Base-by-base conservation (phyloP, 2,888 invertebrate genomes). In the Autographa gamma region DNA sequence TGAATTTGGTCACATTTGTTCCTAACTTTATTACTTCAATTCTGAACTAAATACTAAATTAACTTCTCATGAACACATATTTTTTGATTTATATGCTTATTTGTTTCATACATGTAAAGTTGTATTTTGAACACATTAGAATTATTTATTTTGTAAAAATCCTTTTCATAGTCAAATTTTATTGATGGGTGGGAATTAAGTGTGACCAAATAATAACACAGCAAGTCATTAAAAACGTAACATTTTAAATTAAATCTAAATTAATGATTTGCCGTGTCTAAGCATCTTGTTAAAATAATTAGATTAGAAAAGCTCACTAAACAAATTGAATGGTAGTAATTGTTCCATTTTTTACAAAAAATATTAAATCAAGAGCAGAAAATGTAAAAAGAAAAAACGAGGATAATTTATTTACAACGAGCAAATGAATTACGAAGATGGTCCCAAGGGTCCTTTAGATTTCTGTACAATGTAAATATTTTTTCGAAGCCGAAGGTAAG, bases 1-100 rank as follows among this genome's bases (percentile, higher is more conserved):
- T 41, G 13, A 3, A 6, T 31, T 80, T 80, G 77, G 56, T 76
- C 66, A 60, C 56, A 71, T 77, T 80, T 67, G 4, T 56, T 25
- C 25, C 19, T 56, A 11, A 54, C 19, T 18, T 54, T 19, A 19
- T 19, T 9, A 5, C 7, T 7, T 16, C 11, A 16, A 43, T 16
- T 43, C 16, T 43, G 3, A 43, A 43, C 16, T 43, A 13, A 13
- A 13, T 41, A 4, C 13, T 25, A 2, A 25, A 25, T 25, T 25
- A 25, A 3, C 3, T 25, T 25, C 25, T 25, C 25, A 25, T 25
- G 25, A 25, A 25, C 2, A 25, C 25, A 25, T 25, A 25, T 2
- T 25, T 25, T 25, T 25, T 25, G 3, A 3, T 2, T 25, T 25
- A 25, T 25, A 25, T 25, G 25, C 25, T 25, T 25, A 25, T 25